phyloP scores from a whole-genome alignment of 2,113 vertebrate genomes.

The Macquaria ambigua region DNA sequence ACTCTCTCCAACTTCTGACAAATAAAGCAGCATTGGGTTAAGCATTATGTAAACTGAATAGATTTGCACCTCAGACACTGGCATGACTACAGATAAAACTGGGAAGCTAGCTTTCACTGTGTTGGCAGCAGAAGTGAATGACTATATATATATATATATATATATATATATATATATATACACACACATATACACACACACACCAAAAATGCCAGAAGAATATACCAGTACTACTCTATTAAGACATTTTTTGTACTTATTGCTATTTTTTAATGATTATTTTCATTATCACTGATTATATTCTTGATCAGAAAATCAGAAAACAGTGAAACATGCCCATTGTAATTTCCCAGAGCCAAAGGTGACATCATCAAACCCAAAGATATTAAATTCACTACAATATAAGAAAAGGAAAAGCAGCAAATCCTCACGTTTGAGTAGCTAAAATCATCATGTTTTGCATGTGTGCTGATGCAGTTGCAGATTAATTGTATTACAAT shows the following conservation, averaged over 20 bases:
- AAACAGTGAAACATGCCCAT: background rate
- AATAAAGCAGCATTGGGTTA: constrained; percentile 41
- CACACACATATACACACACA: too few species aligned
- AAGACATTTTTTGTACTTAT: background rate
- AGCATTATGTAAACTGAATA: constrained; percentile 40
- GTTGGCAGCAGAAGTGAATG: background rate
- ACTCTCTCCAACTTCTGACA: constrained; percentile 23
- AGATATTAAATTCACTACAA: background rate
- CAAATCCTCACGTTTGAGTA: background rate
- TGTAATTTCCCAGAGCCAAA: background rate
- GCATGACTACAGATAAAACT: constrained; percentile 6
- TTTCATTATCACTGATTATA: background rate
- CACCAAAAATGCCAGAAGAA: background rate
- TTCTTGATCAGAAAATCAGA: background rate
- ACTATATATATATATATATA: background rate
- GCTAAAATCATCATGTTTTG: background rate
- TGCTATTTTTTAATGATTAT: background rate
- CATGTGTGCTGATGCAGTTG: background rate
- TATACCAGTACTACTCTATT: background rate
- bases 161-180: too few species aligned
- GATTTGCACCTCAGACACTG: constrained; percentile 19
- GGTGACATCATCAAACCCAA: background rate
- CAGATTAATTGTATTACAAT: background rate
- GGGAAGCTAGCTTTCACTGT: background rate
- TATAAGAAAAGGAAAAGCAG: background rate